Evolutionary conservation across 2,797 vertebrate genomes (phyloP), one percentile per base, ranked within the genome.

Genomic region (Eulemur mongoz): DNA sequence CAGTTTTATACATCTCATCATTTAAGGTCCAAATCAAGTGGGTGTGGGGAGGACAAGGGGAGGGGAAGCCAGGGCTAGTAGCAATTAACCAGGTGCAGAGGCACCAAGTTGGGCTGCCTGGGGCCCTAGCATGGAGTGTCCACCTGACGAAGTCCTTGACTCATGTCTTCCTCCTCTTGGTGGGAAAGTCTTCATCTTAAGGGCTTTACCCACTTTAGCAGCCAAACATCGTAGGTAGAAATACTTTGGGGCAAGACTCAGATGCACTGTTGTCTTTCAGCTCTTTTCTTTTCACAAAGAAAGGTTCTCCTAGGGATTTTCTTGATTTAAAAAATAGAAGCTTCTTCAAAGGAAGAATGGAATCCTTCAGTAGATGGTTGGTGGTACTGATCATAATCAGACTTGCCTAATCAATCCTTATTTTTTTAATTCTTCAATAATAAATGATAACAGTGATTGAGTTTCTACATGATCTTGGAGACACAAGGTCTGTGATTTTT

Each of bases 161-260:
- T 54, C 70, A 5, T 23, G 4, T 30, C 22, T 96, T 94, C 8
- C 12, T 78, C 22, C 40, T 61, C 13, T 63, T 63, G 18, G 38
- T 89, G 30, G 93, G 43, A 45, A 91, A 78, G 27, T 76, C 91
- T 95, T 87, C 65, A 73, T 88, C 25, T 78, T 78, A 43, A 59
- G n/a, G 61, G 27, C 20, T 84, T 59, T 30, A 32, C 52, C 40
- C 22, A 27, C 40, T 57, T 93, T 65, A 63, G 14, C 38, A 23
- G 38, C 72, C 90, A 61, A 91, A 76, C n/a, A 43, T 17, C 11
- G 20, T 22, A 25, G 20, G 13, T n/a, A 54, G 65, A 88, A 63
- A 30, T 38, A 45, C 23, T 50, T 54, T 13, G n/a, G 3, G 27
- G 57, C 23, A 84, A 79, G 84, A 79, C 30, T 14, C 25, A 70